Conservation (phyloP, 2,797 vertebrate species). For the Ctenopoma kingsleyae region DNA sequence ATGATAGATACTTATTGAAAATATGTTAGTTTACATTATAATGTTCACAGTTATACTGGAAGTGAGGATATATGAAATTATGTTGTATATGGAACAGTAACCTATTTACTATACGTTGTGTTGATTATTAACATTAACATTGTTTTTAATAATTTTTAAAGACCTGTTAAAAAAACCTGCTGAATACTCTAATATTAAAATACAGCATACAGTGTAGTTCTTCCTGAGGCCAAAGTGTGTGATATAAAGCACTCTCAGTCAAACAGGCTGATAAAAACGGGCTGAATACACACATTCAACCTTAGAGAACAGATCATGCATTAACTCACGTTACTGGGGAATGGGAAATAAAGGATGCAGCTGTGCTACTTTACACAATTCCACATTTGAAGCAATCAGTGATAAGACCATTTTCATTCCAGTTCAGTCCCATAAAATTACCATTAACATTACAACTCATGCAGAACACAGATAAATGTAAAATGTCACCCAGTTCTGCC, state of each 20-base stretch:
- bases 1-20: constrained; percentile 75
- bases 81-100: neutral
- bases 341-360: constrained; percentile 88
- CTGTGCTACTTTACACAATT: constrained; percentile 94
- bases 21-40: constrained; percentile 70
- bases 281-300: constrained; percentile 90
- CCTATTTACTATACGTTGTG: neutral
- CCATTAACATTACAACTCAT: constrained; percentile 99
- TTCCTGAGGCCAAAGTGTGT: constrained; percentile 79
- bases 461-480: constrained; percentile 99
- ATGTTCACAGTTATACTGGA: constrained; percentile 49
- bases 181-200: constrained; percentile 63
- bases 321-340: constrained; percentile 93
- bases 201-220: constrained; percentile 54
- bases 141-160: neutral
- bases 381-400: constrained; percentile 94
- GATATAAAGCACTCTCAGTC: constrained; percentile 63
- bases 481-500: constrained; percentile 99
- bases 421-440: constrained; percentile 99
- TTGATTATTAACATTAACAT: neutral
- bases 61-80: constrained; percentile 33
- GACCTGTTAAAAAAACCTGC: constrained; percentile 1
- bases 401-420: constrained; percentile 98
- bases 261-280: constrained; percentile 87
- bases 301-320: constrained; percentile 90